Evolutionary conservation across 1,140 invertebrate genomes (phyloP).

Genomic region (Bacillus rossius): DNA sequence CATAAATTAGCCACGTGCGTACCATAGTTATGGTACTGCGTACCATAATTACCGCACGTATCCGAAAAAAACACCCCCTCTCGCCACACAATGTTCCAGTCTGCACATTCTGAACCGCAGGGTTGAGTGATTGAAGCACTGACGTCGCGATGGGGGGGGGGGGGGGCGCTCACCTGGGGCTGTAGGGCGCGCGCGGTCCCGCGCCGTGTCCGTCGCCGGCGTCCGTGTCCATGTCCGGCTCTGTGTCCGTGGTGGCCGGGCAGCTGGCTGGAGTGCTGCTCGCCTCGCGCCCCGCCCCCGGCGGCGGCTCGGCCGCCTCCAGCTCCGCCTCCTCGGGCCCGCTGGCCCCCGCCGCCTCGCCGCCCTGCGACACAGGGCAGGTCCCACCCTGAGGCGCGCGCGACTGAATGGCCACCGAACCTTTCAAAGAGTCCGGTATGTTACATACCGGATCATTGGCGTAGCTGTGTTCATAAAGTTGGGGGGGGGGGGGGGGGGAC

Average conservation of each 20-base stretch:
- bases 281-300: background rate
- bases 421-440: too few species aligned
- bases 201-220: background rate
- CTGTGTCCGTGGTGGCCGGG: background rate
- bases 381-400: too few species aligned
- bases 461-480: too few species aligned
- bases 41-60: too few species aligned
- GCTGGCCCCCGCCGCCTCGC: constrained; percentile 6
- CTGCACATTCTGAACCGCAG: background rate
- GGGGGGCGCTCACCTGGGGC: background rate
- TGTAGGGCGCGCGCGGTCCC: background rate
- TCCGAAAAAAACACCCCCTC: too few species aligned
- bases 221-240: background rate
- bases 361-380: constrained; percentile 9
- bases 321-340: constrained; percentile 2
- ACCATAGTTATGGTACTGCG: too few species aligned
- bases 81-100: too few species aligned
- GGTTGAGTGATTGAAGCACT: background rate
- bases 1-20: too few species aligned
- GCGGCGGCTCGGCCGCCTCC: background rate
- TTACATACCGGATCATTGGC: too few species aligned
- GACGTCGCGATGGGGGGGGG: background rate
- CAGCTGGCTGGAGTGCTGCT: constrained; percentile 18
- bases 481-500: too few species aligned
- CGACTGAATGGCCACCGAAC: too few species aligned